Base-by-base conservation (phyloP, 2,113 vertebrate species). In the Coreoperca whiteheadi region DNA sequence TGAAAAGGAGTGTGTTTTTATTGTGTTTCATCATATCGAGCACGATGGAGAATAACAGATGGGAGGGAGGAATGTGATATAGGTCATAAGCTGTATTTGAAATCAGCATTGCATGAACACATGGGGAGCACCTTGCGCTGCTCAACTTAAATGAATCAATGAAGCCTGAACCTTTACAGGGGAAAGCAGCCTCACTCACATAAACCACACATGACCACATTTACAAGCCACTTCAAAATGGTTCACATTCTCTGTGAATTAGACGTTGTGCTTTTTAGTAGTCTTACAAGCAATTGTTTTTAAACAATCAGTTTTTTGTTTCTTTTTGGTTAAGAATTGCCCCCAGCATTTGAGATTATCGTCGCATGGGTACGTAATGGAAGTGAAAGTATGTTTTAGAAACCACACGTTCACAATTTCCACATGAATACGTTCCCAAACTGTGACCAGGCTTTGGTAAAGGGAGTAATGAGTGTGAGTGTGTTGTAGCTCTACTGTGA, bases 171-270 rank as follows among this genome's bases (percentile, higher is more conserved):
- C 79, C 79, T 86, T 81, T 74, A 23, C 39, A 51, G 67, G 65
- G 20, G 51, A 85, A 87, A 80, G 77, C 64, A 30, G 60, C 43
- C 57, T 63, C 41, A 3, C 23, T 88, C 72, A 37, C 74, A 83
- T 64, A 80, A 89, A 87, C 84, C 85, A 82, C 90, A 76, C 82
- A 79, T 67, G 74, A 81, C 88, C 89, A 78, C 85, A 85, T 89
- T 86, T 85, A 93, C 85, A 85, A 88, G 84, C 85, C 76, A 82
- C 89, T 89, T 90, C 74, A 79, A 90, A 78, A 66, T 21, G 41
- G 23, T 70, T 61, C 74, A 75, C 50, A 77, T 85, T 82, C 78
- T 80, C 81, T 15, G 6, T 30, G 64, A 89, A 81, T 87, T 74
- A 77, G 73, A 77, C 30, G 65, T 46, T 59, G 67, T 53, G 32